A percentile compares a stretch with the other conserved stretches of the same genome.
Evolutionary conservation across 2,888 invertebrate genomes (phyloP).

Genomic region (Phengaris arion): DNA sequence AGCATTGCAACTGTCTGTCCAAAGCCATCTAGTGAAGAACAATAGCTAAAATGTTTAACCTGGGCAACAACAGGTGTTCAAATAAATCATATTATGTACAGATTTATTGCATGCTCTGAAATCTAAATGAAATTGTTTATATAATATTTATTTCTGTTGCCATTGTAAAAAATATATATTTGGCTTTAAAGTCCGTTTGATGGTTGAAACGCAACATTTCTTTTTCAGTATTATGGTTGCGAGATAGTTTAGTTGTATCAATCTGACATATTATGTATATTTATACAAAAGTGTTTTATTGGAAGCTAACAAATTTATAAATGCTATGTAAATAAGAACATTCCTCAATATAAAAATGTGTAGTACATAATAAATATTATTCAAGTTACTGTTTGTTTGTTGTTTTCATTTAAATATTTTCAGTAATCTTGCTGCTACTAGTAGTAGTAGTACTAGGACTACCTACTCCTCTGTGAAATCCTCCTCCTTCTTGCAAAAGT

Average conservation of each 20-base stretch:
- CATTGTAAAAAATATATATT: conserved; percentile 39
- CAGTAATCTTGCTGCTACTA: background rate
- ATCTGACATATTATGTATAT: conserved; percentile 46
- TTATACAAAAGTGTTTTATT: conserved; percentile 51
- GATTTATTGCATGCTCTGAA: conserved; percentile 29
- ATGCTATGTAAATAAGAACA: conserved; percentile 79
- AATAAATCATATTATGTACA: conserved; percentile 31
- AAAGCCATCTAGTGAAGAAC: conserved; percentile 44
- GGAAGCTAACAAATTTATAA: conserved; percentile 52
- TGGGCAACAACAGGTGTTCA: conserved; percentile 11
- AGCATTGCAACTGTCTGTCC: conserved; percentile 49
- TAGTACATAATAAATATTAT: conserved; percentile 80
- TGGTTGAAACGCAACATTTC: conserved; percentile 48
- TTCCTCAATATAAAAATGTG: conserved; percentile 78
- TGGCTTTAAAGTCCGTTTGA: conserved; percentile 41
- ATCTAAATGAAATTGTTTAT: conserved; percentile 33
- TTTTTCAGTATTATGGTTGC: conserved; percentile 66
- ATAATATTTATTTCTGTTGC: conserved; percentile 42
- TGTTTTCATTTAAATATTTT: conserved; percentile 54
- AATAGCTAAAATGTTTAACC: conserved; percentile 46
- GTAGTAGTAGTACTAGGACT: too few species aligned
- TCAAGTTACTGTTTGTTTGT: conserved; percentile 73
- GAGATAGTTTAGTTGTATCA: conserved; percentile 49
- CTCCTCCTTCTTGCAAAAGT: too few species aligned
- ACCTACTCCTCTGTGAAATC: too few species aligned